Conservation (phyloP, 2,888 invertebrate genomes). For the Drosophila buzzatii region DNA sequence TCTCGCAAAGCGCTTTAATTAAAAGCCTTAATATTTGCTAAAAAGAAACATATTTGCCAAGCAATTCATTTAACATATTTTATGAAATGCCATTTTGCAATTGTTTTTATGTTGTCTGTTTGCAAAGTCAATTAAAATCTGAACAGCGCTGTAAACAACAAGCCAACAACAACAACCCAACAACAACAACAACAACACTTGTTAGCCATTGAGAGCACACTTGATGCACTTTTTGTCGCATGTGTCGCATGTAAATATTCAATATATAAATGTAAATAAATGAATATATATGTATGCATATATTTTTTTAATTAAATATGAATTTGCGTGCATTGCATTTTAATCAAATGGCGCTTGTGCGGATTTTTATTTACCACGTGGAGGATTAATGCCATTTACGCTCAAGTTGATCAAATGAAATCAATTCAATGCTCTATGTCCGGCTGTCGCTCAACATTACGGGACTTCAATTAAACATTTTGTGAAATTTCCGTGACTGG, state of each 20-base stretch:
- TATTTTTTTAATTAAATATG: conserved; percentile 73
- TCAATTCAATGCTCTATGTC: conserved; percentile 25
- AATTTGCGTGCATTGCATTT: conserved; percentile 71
- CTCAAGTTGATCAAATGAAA: conserved; percentile 36
- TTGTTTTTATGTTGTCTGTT: conserved; percentile 49
- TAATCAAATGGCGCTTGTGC: conserved; percentile 62
- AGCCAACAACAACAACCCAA: conserved; percentile 2
- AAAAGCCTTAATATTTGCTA: background rate
- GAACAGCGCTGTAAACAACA: conserved; percentile 70
- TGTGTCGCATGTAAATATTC: conserved; percentile 35
- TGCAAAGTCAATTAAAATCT: conserved; percentile 74
- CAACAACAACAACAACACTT: conserved; percentile 27
- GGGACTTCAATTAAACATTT: conserved; percentile 52
- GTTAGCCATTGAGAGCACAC: conserved; percentile 34
- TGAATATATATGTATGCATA: background rate
- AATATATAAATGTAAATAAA: conserved; percentile 19
- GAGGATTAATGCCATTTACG: conserved; percentile 39
- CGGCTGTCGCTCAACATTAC: conserved; percentile 5
- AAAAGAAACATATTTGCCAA: conserved; percentile 21
- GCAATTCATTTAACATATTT: conserved; percentile 32
- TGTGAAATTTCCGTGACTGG: conserved; percentile 23
- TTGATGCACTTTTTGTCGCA: conserved; percentile 52
- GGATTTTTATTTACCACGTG: conserved; percentile 40
- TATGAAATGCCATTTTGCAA: conserved; percentile 8
- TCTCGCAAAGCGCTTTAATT: background rate